Evolutionary conservation across 2,113 vertebrate species (phyloP), one percentile per base, ranked within the genome.

Genomic region (Eulacestoma nigropectus): DNA sequence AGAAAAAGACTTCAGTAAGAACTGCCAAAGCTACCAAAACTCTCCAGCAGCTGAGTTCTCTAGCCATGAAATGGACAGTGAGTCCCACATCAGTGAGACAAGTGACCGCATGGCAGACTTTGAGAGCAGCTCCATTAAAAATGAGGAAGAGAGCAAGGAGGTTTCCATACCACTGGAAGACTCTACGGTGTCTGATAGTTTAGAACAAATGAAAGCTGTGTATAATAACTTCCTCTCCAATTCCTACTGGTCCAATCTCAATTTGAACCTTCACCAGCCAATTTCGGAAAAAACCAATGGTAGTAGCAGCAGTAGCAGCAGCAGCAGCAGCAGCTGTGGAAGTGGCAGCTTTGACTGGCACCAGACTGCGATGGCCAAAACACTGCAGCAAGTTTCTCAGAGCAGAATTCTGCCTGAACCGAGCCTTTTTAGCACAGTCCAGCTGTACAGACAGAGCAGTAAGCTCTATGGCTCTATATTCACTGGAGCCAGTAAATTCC

Each of bases 121-220:
- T 19, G 99, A 99, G 88, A 99, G 98, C 35, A 98, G 98, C 90
- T 99, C 99, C 19, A 94, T 99, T 75, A 99, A 99, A 98, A 99
- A 99, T 0, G 99, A 99, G 93, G 99, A 99, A 67, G 99, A 99
- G 63, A 96, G 95, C 94, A 99, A 99, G 97, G 99, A 99, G 93
- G 96, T 98, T 44, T 94, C 98, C 1, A 98, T 96, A 32, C 96
- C 98, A 3, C 97, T 97, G 63, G 99, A 99, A 42, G 99, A 99
- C 91, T 97, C 98, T 0, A 93, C 97, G 3, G 97, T 98, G 18
- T 98, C 99, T 3, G 99, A 99, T 91, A 99, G 99, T 80, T 98
- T 99, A 93, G 99, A 99, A 92, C 99, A 99, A 98, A 99, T 99
- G 99, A 99, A 99, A 98, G 99, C 99, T 0, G 99, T 99, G 78